These are phyloP conservation scores for Actinia equina DNA, from an alignment of 64 coral and sea anemone genomes.

Conservation along the genomic window DNA sequence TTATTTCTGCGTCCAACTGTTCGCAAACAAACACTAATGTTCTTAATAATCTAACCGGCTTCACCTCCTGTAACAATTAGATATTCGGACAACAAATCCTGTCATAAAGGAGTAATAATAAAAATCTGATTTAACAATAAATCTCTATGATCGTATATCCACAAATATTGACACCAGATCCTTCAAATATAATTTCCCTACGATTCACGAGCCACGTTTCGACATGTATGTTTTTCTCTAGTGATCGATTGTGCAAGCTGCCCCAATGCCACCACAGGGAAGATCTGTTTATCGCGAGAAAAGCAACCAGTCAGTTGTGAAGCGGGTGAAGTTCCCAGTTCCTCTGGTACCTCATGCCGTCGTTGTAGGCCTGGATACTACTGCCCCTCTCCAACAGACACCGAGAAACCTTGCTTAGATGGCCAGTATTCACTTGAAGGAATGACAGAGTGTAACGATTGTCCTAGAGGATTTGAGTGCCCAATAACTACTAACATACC, in stretches of 20 bases:
- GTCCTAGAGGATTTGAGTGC: constrained; percentile 66
- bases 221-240: neutral
- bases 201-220: too few relatives aligned
- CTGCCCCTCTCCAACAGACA: constrained; percentile 60
- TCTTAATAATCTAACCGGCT: too few relatives aligned
- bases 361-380: constrained; percentile 75
- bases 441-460: constrained; percentile 69
- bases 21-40: too few relatives aligned
- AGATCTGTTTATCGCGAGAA: constrained; percentile 71
- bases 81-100: too few relatives aligned
- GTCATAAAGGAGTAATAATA: too few relatives aligned
- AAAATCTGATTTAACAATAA: too few relatives aligned
- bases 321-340: constrained; percentile 61
- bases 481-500: constrained; percentile 35
- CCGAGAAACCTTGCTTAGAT: constrained; percentile 43
- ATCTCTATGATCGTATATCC: too few relatives aligned
- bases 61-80: too few relatives aligned
- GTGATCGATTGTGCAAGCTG: constrained; percentile 77
- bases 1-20: too few relatives aligned
- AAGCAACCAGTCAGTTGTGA: constrained; percentile 68
- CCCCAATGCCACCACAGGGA: constrained; percentile 85
- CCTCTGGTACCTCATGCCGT: constrained; percentile 66
- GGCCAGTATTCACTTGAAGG: constrained; percentile 77
- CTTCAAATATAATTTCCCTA: too few relatives aligned
- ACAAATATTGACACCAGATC: too few relatives aligned